Conservation (phyloP, 2,797 vertebrate genomes). For the Neopelma chrysocephalum region DNA sequence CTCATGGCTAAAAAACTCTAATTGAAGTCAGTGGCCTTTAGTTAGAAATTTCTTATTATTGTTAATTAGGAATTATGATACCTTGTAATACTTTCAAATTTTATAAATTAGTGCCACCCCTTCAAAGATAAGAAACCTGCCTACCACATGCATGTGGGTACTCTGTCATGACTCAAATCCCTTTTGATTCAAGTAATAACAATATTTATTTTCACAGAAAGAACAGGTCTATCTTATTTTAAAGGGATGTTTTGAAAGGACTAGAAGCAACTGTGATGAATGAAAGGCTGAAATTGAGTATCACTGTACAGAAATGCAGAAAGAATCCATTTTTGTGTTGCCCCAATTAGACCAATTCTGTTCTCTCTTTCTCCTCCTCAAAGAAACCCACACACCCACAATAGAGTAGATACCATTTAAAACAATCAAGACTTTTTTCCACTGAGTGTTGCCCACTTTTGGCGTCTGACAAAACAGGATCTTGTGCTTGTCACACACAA, state of each 20-base stretch:
- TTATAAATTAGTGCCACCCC: background rate
- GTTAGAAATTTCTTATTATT: background rate
- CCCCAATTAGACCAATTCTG: background rate
- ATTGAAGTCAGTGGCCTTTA: background rate
- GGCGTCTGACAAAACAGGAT: constrained; percentile 99
- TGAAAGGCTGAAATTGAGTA: background rate
- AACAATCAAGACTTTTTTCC: constrained; percentile 99
- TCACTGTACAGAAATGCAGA: background rate
- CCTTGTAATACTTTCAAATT: background rate
- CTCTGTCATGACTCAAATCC: background rate
- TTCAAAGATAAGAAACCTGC: background rate
- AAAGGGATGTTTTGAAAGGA: background rate
- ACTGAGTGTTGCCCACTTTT: constrained; percentile 98
- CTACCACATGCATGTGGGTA: background rate
- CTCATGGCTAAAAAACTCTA: background rate
- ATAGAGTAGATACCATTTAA: constrained; percentile 86
- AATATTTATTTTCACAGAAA: constrained; percentile 10
- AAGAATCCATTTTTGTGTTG: constrained; percentile 11
- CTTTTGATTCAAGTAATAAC: background rate
- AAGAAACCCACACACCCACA: background rate
- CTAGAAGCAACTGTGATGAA: constrained; percentile 2
- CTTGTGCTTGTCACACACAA: constrained; percentile 96
- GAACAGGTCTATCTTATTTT: background rate
- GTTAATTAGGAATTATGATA: background rate
- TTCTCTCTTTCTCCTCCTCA: background rate